Conservation (phyloP, 1,140 invertebrate species). For the Listronotus bonariensis region DNA sequence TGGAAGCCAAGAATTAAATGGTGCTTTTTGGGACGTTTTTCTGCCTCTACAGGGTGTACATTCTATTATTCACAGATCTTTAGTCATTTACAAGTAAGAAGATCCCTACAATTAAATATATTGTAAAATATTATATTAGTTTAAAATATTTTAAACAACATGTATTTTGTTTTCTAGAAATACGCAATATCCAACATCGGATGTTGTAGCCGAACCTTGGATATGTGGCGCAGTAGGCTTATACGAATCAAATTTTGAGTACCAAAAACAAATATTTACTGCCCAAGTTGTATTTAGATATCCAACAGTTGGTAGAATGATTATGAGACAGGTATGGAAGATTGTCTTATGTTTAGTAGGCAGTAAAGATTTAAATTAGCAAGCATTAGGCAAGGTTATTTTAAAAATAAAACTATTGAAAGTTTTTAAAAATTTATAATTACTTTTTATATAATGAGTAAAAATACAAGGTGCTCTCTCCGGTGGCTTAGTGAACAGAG, state of each 20-base stretch:
- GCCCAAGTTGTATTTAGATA: slow-evolving; percentile 79
- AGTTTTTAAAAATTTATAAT: slow-evolving; percentile 2
- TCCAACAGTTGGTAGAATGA: slow-evolving; percentile 84
- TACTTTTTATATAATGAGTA: too few relatives aligned
- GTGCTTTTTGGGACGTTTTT: slow-evolving; percentile 81
- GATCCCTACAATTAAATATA: slow-evolving; percentile 6
- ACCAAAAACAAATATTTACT: slow-evolving; percentile 73
- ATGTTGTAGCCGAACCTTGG: slow-evolving; percentile 63
- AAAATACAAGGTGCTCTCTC: background rate
- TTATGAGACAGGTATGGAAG: slow-evolving; percentile 72
- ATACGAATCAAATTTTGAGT: slow-evolving; percentile 68
- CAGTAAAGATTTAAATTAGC: background rate
- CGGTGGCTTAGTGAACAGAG: too few relatives aligned
- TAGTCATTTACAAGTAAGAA: slow-evolving; percentile 80
- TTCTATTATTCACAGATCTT: slow-evolving; percentile 79
- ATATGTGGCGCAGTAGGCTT: slow-evolving; percentile 69
- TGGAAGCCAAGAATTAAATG: slow-evolving; percentile 71
- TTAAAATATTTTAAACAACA: too few relatives aligned
- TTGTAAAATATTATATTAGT: too few relatives aligned
- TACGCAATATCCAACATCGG: slow-evolving; percentile 44
- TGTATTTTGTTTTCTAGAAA: slow-evolving; percentile 41
- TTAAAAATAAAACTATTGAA: too few relatives aligned
- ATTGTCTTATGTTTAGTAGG: slow-evolving; percentile 29
- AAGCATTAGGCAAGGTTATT: too few relatives aligned
- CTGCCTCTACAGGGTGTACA: slow-evolving; percentile 81